Evolutionary conservation across 2,113 vertebrate species (phyloP), one percentile per base, ranked within the genome.

Genomic region (Eolophus roseicapilla): DNA sequence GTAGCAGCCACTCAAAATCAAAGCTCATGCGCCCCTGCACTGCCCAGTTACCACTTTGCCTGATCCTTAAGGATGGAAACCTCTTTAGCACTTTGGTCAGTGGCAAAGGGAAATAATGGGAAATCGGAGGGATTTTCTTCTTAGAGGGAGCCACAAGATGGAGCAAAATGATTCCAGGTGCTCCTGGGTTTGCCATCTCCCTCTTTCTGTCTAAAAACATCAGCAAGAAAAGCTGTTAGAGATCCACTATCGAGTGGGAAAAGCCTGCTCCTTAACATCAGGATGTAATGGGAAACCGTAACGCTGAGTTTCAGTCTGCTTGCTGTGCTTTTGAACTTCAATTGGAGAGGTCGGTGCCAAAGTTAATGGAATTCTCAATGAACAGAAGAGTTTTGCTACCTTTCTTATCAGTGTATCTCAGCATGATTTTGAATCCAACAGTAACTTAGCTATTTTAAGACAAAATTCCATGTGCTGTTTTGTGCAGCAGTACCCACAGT

Each of bases 61-160:
- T 28, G 25, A 37, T 80, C n/a, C 20, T 64, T 59, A 17, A 59
- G 43, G 49, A 25, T 46, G 47, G 55, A 79, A 76, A 67, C 28
- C 43, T 83, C 44, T 70, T 84, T 53, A 0, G 55, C 20, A n/a
- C 31, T 57, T n/a, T 0, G 17, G 39, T 37, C 69, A 44, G 21
- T 17, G 3, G 7, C 1, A 9, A 19, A 16, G 46, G 17, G 39
- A 59, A 71, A 20, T 20, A 0, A 0, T 21, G 65, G 63, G 53
- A 87, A 86, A 18, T 7, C 33, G 35, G 49, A 88, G 27, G 47
- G 43, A 41, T 90, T 78, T 74, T 64, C 65, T 83, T 89, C 63
- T 71, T 41, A 59, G 74, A n/a, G 29, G 77, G 71, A n/a, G 16
- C 92, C 91, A 95, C 88, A 77, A 83, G 76, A 81, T 96, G 90